Evolutionary conservation across 2,888 invertebrate genomes (phyloP), one percentile per base, ranked within the genome.

Genomic region (Caenorhabditis afra): DNA sequence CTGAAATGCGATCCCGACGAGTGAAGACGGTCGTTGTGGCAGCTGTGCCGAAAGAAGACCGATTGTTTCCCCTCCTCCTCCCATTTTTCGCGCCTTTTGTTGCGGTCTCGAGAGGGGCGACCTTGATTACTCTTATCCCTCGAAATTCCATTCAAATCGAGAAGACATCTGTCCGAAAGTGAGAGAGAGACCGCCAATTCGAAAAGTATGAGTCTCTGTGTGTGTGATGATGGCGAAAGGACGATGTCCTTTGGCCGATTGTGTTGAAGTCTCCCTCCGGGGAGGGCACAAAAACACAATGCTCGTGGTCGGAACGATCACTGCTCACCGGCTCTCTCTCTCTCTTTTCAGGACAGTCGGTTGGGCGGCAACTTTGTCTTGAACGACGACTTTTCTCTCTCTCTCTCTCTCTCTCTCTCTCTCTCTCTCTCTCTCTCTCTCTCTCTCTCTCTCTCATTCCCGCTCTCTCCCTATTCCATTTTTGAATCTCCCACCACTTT

Each of bases 1-100:
- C 70, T 70, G 70, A 70, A 70, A 70, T 70, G 70, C 61, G 70
- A 70, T 70, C 70, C 52, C 20, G n/a, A 44, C 49, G 22, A 14
- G 11, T 11, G 41, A 41, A 41, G 41, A 41, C 41, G 11, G 41
- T 14, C 41, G 3, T 11, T 11, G 29, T 29, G 29, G 29, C 29
- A 29, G 29, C 29, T 29, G 29, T 7, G 7, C 29, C 29, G 4
- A 29, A n/a, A n/a, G n/a, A n/a, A n/a, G n/a, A n/a, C n/a, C n/a
- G n/a, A 8, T 37, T 41, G 41, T 41, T 41, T 41, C 41, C 11
- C 41, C 11, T 41, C 14, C 11, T 41, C 41, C 11, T 14, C 41
- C 14, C 11, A 4, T 41, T 41, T 11, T 41, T 14, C 5, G 37
- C 11, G 7, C 7, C 12, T 41, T 41, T 41, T 41, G 11, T 41